Evolutionary conservation across 2,888 invertebrate species (phyloP).

Genomic region (Chaetoderma sp.): DNA sequence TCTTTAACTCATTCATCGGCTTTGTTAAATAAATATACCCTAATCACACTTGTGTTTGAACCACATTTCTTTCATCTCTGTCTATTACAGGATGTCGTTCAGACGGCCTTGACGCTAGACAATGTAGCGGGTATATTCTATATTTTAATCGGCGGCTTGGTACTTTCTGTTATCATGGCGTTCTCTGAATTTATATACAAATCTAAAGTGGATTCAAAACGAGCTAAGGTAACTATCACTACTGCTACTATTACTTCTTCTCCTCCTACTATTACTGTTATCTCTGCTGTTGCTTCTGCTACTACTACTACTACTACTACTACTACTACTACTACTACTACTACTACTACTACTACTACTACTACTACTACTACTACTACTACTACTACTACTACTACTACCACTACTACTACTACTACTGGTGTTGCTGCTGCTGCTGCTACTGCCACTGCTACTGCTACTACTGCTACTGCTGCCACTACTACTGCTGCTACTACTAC

Average conservation of each 20-base stretch:
- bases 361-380: slow-evolving; percentile 40
- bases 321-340: slow-evolving; percentile 33
- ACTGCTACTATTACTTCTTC: too few species aligned
- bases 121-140: slow-evolving; percentile 99
- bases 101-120: slow-evolving; percentile 83
- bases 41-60: too few species aligned
- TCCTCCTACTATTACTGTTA: too few species aligned
- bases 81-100: slow-evolving; percentile 76
- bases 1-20: too few species aligned
- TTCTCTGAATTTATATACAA: slow-evolving; percentile 96
- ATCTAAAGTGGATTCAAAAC: slow-evolving; percentile 65
- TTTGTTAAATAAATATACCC: too few species aligned
- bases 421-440: too few species aligned
- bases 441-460: slow-evolving; percentile 36
- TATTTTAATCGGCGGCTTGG: slow-evolving; percentile 93
- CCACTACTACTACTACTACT: too few species aligned
- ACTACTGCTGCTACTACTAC: too few species aligned
- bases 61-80: too few species aligned
- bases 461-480: slow-evolving; percentile 35
- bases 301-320: too few species aligned
- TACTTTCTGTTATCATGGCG: slow-evolving; percentile 90
- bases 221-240: slow-evolving; percentile 60
- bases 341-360: slow-evolving; percentile 37
- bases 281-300: not conserved
- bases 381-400: slow-evolving; percentile 34